phyloP scores from a whole-genome alignment of 2,888 invertebrate genomes.

The Tachina grossa region DNA sequence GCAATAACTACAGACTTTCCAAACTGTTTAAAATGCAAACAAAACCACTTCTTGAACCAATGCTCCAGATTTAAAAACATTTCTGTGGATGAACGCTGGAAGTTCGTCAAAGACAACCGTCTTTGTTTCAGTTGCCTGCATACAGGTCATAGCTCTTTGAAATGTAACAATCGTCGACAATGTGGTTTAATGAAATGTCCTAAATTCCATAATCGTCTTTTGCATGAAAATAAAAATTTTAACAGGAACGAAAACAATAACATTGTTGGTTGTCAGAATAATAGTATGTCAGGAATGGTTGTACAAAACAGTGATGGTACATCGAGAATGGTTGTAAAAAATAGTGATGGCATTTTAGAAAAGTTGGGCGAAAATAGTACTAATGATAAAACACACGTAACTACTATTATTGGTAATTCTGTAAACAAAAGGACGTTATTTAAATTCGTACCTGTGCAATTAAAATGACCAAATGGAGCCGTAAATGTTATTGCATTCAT shows the following conservation, averaged over 20 bases:
- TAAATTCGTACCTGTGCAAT: constrained; percentile 55
- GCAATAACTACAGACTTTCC: constrained; percentile 1
- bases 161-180: constrained; percentile 2
- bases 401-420: constrained; percentile 24
- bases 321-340: not conserved
- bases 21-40: constrained; percentile 10
- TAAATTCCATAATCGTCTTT: constrained; percentile 31
- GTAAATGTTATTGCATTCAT: constrained; percentile 49
- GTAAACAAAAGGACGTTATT: constrained; percentile 33
- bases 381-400: constrained; percentile 5
- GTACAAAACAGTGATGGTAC: not conserved
- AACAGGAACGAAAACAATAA: not conserved
- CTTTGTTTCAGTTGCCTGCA: constrained; percentile 18
- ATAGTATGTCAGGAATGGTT: not conserved
- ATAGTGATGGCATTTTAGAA: constrained; percentile 2
- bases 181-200: constrained; percentile 31
- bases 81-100: not conserved
- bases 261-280: not conserved
- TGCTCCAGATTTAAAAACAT: constrained; percentile 32
- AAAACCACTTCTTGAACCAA: constrained; percentile 22
- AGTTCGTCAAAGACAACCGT: constrained; percentile 16
- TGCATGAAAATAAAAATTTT: not conserved
- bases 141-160: constrained; percentile 2
- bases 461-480: constrained; percentile 17
- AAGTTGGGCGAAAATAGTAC: not conserved